Percentiles rank a stretch among this genome's conserved stretches.
phyloP scores from a whole-genome alignment of 2,113 vertebrate genomes.

The Pipra filicauda region DNA sequence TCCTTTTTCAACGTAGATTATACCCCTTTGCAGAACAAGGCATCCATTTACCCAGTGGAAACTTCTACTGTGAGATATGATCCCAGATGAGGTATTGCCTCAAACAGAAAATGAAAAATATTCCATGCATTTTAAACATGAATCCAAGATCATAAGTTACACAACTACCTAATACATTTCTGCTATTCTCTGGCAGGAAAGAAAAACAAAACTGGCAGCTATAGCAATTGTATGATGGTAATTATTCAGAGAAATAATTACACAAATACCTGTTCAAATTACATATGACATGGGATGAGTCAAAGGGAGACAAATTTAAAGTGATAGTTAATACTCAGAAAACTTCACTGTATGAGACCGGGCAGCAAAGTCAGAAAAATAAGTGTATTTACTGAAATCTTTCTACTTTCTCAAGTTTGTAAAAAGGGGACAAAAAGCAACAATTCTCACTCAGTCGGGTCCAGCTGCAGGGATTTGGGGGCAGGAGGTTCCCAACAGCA shows the following conservation, averaged over 20 bases:
- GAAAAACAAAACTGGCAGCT: slow-evolving; percentile 59
- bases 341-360: background rate
- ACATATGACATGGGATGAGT: background rate
- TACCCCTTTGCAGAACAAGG: background rate
- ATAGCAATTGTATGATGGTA: slow-evolving; percentile 15
- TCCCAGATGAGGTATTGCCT: slow-evolving; percentile 45
- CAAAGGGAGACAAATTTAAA: slow-evolving; percentile 7
- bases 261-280: slow-evolving; percentile 23
- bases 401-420: background rate
- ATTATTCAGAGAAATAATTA: slow-evolving; percentile 61
- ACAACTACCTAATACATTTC: slow-evolving; percentile 8
- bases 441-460: fast-evolving
- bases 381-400: background rate
- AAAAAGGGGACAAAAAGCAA: background rate
- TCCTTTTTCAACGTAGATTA: background rate
- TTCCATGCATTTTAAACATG: slow-evolving; percentile 65
- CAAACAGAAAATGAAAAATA: slow-evolving; percentile 65
- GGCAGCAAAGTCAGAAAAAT: background rate
- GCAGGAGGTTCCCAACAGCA: background rate
- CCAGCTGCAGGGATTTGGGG: background rate
- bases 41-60: background rate
- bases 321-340: background rate
- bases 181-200: slow-evolving; percentile 13
- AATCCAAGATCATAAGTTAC: slow-evolving; percentile 45
- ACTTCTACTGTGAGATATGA: slow-evolving; percentile 14